phyloP scores from a whole-genome alignment of 37 sponge, comb jelly and placozoan species.

The Chondrilla cf. caribensis region DNA sequence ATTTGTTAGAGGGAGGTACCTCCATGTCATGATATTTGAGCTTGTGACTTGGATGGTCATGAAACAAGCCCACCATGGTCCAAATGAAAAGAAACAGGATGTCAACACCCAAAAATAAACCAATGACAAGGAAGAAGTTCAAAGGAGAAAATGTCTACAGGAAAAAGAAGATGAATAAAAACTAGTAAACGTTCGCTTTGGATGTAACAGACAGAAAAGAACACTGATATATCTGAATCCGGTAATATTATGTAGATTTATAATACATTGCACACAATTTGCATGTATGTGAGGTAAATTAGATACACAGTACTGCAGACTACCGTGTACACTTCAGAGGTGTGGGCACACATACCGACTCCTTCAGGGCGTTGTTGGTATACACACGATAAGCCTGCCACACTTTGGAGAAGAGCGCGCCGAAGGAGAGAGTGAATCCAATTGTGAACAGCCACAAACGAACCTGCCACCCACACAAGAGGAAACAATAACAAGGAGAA shows the following conservation, averaged over 20 bases:
- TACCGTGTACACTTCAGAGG: background rate
- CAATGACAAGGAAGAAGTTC: conserved; percentile 55
- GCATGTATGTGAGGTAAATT: no score
- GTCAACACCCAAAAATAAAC: conserved; percentile 46
- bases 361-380: conserved; percentile 26
- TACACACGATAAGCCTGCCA: conserved; percentile 78
- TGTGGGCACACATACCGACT: conserved; percentile 14
- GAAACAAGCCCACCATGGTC: conserved; percentile 6
- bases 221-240: no score
- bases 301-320: background rate
- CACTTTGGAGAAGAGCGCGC: conserved; percentile 70
- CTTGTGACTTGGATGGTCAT: background rate
- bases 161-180: background rate
- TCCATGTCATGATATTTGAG: background rate
- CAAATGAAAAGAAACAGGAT: conserved; percentile 47
- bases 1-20: background rate
- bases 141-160: conserved; percentile 41
- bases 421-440: conserved; percentile 82
- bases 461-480: conserved; percentile 10
- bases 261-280: no score
- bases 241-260: no score
- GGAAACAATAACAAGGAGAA: no score
- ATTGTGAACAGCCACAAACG: conserved; percentile 62
- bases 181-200: no score
- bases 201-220: no score